Conservation (phyloP, 2,797 vertebrate species). For the Rhinophrynus dorsalis region DNA sequence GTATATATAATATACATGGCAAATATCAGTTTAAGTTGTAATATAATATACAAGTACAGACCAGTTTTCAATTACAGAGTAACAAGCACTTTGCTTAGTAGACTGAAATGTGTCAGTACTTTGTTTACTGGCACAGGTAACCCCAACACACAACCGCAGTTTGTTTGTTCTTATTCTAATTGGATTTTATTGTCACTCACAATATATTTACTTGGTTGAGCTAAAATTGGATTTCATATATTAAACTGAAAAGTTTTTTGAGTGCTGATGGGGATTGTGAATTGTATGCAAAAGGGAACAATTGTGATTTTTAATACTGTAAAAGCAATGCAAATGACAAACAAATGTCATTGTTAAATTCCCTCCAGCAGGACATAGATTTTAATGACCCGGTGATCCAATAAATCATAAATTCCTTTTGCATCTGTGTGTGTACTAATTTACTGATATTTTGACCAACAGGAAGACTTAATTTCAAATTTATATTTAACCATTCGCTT, state of each 20-base stretch:
- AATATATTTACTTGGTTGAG: slow-evolving; percentile 42
- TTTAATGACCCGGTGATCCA: no score
- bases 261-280: slow-evolving; percentile 34
- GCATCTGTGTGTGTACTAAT: no score
- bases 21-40: neutral
- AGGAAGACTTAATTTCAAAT: no score
- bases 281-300: slow-evolving; percentile 25
- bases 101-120: slow-evolving; percentile 43
- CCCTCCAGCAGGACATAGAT: neutral
- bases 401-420: no score
- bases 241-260: slow-evolving; percentile 41
- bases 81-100: slow-evolving; percentile 23
- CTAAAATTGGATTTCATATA: slow-evolving; percentile 46
- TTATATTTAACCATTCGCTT: no score
- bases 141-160: slow-evolving; percentile 31
- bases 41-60: slow-evolving; percentile 26
- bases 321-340: neutral
- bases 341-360: neutral
- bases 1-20: no score
- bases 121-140: slow-evolving; percentile 42
- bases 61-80: slow-evolving; percentile 31
- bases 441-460: no score
- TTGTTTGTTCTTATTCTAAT: slow-evolving; percentile 40
- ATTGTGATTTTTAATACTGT: slow-evolving; percentile 17
- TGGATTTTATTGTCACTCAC: slow-evolving; percentile 48